Conservation (phyloP, 2,888 invertebrate species). For the Gryllus longicercus region DNA sequence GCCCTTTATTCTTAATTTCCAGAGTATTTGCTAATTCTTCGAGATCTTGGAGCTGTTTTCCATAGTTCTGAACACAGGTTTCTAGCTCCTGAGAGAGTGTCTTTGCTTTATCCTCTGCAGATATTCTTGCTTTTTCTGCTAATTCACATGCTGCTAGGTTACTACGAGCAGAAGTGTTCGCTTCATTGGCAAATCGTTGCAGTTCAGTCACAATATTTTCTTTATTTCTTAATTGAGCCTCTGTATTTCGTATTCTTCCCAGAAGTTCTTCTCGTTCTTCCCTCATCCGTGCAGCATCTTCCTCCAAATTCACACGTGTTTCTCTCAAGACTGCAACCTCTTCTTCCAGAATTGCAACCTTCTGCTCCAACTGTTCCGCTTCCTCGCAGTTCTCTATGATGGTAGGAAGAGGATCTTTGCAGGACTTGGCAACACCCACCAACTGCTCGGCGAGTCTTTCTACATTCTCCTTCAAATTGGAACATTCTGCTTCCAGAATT, state of each 20-base stretch:
- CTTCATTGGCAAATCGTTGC: slow-evolving; percentile 42
- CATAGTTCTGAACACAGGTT: slow-evolving; percentile 1
- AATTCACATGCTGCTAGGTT: neutral
- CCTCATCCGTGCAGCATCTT: slow-evolving; percentile 42
- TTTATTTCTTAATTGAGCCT: slow-evolving; percentile 52
- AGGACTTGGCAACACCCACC: slow-evolving; percentile 23
- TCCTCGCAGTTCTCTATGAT: slow-evolving; percentile 48
- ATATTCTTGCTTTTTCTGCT: slow-evolving; percentile 21
- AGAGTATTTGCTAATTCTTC: neutral
- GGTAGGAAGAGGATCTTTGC: slow-evolving; percentile 44
- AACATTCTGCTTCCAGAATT: slow-evolving; percentile 29
- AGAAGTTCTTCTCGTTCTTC: slow-evolving; percentile 35
- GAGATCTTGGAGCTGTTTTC: neutral
- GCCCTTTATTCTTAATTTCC: neutral
- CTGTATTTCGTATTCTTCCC: slow-evolving; percentile 45
- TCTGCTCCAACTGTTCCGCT: slow-evolving; percentile 41
- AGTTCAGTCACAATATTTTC: slow-evolving; percentile 46
- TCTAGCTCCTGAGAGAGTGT: neutral
- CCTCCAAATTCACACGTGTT: slow-evolving; percentile 49
- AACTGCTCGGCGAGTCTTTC: slow-evolving; percentile 32
- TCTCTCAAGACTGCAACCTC: slow-evolving; percentile 46
- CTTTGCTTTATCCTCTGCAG: slow-evolving; percentile 5
- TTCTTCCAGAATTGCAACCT: slow-evolving; percentile 43
- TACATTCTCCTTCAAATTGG: slow-evolving; percentile 25
- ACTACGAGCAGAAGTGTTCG: neutral